These are phyloP conservation scores for Cephus runcator DNA, from an alignment of 2,888 invertebrate genomes.

Conservation along the genomic window DNA sequence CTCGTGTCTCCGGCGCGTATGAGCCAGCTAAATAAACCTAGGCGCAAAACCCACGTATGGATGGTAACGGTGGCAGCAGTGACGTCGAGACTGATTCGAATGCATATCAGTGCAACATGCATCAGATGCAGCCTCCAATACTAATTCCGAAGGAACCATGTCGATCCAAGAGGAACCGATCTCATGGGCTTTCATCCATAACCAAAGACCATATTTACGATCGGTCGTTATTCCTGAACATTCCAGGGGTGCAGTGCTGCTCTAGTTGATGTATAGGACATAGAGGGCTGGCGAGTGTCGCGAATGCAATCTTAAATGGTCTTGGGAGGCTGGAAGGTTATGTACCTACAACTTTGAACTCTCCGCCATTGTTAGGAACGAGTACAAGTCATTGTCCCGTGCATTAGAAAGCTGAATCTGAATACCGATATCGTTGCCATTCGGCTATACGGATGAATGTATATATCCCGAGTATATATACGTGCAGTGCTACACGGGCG, in stretches of 20 bases:
- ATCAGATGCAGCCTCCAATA: background rate
- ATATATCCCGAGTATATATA: slow-evolving; percentile 6
- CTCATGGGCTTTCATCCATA: background rate
- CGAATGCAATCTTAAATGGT: background rate
- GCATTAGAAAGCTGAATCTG: slow-evolving; percentile 50
- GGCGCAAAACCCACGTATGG: slow-evolving; percentile 28
- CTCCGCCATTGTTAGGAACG: slow-evolving; percentile 22
- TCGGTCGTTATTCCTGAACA: slow-evolving; percentile 7
- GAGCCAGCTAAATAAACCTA: slow-evolving; percentile 35
- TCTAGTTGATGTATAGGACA: background rate
- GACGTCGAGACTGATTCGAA: background rate
- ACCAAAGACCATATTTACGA: background rate
- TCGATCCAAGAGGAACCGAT: background rate
- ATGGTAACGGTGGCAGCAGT: slow-evolving; percentile 31
- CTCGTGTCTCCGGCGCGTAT: slow-evolving; percentile 25
- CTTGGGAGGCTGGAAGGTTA: background rate
- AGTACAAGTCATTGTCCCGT: slow-evolving; percentile 43
- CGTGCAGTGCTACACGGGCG: background rate
- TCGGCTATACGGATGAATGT: slow-evolving; percentile 23
- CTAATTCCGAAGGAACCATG: background rate
- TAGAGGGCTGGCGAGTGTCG: background rate
- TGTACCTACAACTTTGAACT: slow-evolving; percentile 5
- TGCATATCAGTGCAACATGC: background rate
- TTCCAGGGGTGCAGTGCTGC: background rate
- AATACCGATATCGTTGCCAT: slow-evolving; percentile 33